These are phyloP conservation scores for Drosophila fungiperda DNA, from an alignment of 2,888 invertebrate species.

Conservation along the genomic window DNA sequence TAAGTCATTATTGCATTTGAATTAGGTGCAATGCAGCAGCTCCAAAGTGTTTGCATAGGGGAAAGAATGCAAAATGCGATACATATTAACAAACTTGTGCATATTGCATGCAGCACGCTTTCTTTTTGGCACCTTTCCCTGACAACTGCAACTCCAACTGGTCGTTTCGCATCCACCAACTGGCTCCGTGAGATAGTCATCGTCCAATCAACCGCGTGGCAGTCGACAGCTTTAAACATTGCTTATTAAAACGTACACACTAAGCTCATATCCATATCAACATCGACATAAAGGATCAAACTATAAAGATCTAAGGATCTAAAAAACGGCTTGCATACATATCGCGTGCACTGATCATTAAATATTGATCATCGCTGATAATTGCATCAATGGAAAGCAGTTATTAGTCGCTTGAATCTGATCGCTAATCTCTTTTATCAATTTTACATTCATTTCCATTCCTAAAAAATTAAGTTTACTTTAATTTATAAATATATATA, in stretches of 20 bases:
- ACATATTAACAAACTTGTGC: constrained; percentile 14
- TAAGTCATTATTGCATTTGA: constrained; percentile 24
- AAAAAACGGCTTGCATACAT: background rate
- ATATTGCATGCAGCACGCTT: constrained; percentile 65
- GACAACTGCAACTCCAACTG: constrained; percentile 9
- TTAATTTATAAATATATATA: too few species aligned
- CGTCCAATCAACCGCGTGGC: constrained; percentile 64
- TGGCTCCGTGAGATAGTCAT: constrained; percentile 61
- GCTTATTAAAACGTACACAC: constrained; percentile 65
- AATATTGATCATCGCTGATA: background rate
- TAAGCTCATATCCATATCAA: constrained; percentile 18
- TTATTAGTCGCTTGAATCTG: background rate
- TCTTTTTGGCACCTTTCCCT: constrained; percentile 35
- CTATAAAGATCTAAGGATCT: background rate
- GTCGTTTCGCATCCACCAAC: constrained; percentile 13
- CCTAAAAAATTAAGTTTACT: background rate
- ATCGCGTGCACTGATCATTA: background rate
- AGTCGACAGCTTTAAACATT: constrained; percentile 36
- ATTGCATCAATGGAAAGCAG: background rate
- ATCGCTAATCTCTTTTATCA: background rate
- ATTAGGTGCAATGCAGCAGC: constrained; percentile 18
- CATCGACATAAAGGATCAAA: background rate
- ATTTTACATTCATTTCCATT: background rate
- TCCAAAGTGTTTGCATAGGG: background rate
- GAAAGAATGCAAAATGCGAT: background rate